These are phyloP conservation scores for Patiria miniata DNA, from an alignment of 35 echinoderm and acorn worm species.

Conservation along the genomic window DNA sequence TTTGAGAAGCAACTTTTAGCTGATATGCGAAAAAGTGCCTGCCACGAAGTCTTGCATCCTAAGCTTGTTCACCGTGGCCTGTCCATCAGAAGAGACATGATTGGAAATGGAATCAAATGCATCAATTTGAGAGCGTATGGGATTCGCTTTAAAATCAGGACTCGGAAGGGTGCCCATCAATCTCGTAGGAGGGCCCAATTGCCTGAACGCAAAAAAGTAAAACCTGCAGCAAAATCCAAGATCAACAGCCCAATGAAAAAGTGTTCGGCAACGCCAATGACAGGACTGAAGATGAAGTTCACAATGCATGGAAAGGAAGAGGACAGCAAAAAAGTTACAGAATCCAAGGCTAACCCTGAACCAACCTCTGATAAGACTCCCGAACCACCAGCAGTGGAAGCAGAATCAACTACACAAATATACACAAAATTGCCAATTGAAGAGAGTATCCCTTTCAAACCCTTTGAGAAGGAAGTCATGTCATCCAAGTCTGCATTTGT, in stretches of 20 bases:
- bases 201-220: background rate
- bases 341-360: background rate
- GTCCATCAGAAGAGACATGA: slow-evolving; percentile 22
- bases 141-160: background rate
- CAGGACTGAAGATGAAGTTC: slow-evolving; percentile 3
- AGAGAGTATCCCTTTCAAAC: slow-evolving; percentile 73
- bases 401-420: background rate
- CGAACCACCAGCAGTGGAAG: background rate
- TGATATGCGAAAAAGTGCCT: slow-evolving; percentile 21
- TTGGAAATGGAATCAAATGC: background rate
- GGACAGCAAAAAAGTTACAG: background rate
- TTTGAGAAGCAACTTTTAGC: slow-evolving; percentile 33
- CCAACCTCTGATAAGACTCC: background rate
- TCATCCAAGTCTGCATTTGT: slow-evolving; percentile 84
- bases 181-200: background rate
- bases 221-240: too few relatives aligned
- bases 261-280: background rate
- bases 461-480: slow-evolving; percentile 75
- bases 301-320: background rate
- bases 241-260: background rate
- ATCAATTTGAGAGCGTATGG: background rate
- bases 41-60: slow-evolving; percentile 61
- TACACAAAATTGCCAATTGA: slow-evolving; percentile 29
- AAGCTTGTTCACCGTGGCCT: slow-evolving; percentile 48
- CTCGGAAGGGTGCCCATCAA: background rate